These are phyloP conservation scores for Macrotrachela quadricornifera DNA, from an alignment of 1,140 invertebrate genomes.

Conservation along the genomic window DNA sequence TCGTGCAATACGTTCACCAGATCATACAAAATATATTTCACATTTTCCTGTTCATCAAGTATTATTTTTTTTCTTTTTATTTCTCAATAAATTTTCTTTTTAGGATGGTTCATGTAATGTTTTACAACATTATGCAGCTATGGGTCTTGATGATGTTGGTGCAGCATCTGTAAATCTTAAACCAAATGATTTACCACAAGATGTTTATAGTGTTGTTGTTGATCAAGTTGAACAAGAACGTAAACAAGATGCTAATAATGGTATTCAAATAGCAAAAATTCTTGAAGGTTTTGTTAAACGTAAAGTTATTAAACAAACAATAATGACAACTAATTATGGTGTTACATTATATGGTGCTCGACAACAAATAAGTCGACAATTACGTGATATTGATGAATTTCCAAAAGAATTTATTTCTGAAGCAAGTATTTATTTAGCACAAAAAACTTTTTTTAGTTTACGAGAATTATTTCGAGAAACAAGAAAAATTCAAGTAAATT, in stretches of 20 bases:
- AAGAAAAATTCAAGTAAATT: conserved; percentile 54
- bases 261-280: conserved; percentile 45
- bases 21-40: conserved; percentile 49
- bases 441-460: conserved; percentile 66
- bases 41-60: conserved; percentile 79
- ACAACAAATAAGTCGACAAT: conserved; percentile 68
- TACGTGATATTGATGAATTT: conserved; percentile 69
- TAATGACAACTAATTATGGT: conserved; percentile 99
- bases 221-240: conserved; percentile 56
- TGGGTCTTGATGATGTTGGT: conserved; percentile 71
- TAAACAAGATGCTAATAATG: conserved; percentile 48
- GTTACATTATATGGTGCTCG: conserved; percentile 80
- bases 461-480: conserved; percentile 79
- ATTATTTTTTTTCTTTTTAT: neutral
- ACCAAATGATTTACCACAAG: conserved; percentile 52
- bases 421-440: conserved; percentile 59
- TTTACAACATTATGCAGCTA: conserved; percentile 90
- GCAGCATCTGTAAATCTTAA: conserved; percentile 65
- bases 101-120: conserved; percentile 93
- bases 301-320: conserved; percentile 91
- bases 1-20: conserved; percentile 38
- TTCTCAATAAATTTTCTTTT: neutral
- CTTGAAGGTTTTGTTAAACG: conserved; percentile 61
- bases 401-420: conserved; percentile 51
- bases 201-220: conserved; percentile 67